Evolutionary conservation across 2,113 vertebrate genomes (phyloP).

Genomic region (Callipepla squamata): DNA sequence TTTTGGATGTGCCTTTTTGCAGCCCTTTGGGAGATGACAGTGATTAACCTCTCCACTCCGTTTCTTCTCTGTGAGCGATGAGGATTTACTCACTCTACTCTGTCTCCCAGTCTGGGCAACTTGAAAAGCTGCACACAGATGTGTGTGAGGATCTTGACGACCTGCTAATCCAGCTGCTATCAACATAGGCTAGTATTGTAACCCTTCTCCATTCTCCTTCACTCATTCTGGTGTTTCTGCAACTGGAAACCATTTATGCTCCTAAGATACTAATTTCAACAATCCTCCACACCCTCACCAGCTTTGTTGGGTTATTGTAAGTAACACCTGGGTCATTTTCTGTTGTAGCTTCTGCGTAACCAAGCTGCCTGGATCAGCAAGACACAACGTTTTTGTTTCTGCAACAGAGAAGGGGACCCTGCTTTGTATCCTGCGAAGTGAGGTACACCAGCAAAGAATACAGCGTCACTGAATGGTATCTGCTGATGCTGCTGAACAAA

Average conservation of each 20-base stretch:
- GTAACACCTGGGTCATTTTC: neutral
- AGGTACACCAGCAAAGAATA: neutral
- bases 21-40: neutral
- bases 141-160: neutral
- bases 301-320: neutral
- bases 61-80: conserved; percentile 9
- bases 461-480: neutral
- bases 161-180: neutral
- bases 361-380: neutral
- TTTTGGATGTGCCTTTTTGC: neutral
- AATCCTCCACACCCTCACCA: neutral
- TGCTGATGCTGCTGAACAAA: neutral
- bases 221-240: neutral
- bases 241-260: neutral
- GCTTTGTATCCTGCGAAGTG: neutral
- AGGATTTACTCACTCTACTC: neutral
- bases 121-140: neutral
- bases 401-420: neutral
- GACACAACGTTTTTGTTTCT: neutral
- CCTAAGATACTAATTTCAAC: neutral
- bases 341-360: neutral
- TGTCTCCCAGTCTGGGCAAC: neutral
- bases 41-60: conserved; percentile 6
- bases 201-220: neutral
- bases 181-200: neutral